Evolutionary conservation across 2,888 invertebrate species (phyloP), one percentile per base, ranked within the genome.

Genomic region (Tipula lateralis): DNA sequence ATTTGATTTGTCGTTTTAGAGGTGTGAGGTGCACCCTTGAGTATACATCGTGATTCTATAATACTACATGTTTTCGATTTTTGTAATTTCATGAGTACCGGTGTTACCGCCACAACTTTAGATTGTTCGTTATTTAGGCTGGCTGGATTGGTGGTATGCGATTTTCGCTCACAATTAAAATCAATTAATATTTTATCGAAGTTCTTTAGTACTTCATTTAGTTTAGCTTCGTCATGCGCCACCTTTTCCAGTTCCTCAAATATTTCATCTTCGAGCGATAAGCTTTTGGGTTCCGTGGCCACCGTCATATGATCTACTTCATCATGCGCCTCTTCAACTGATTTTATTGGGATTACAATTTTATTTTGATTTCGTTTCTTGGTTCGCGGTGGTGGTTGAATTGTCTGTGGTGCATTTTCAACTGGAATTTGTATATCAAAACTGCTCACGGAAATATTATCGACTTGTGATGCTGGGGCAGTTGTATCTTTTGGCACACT

Each of bases 31-130:
- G 2, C 24, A 24, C 12, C 39, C 30, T 84, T 84, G 29, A 84
- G 89, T 86, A 94, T 93, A 88, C 94, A 94, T 85, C 93, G 92
- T 0, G 94, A 93, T 89, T 93, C 94, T 84, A 94, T 94, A 85
- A 93, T 93, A 87, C 93, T 93, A 88, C 94, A 94, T 86, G 94
- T 94, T 88, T 94, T 93, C 0, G 94, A 93, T 88, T 94, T 94
- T 87, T 93, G 92, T 86, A 94, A 89, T 89, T 86, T 86, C 19
- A 87, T 87, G n/a, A 19, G 30, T 3, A 34, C 6, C 1, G 36
- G 84, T n/a, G 29, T 24, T 66, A 29, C 1, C 0, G 19, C 24
- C 32, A 32, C 16, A n/a, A 66, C 5, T 80, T 32, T 32, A 19
- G 30, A 16, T 9, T 12, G n/a, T 3, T 44, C 12, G 12, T n/a